phyloP scores from a whole-genome alignment of 2,113 vertebrate species.

The Neotragus moschatus region DNA sequence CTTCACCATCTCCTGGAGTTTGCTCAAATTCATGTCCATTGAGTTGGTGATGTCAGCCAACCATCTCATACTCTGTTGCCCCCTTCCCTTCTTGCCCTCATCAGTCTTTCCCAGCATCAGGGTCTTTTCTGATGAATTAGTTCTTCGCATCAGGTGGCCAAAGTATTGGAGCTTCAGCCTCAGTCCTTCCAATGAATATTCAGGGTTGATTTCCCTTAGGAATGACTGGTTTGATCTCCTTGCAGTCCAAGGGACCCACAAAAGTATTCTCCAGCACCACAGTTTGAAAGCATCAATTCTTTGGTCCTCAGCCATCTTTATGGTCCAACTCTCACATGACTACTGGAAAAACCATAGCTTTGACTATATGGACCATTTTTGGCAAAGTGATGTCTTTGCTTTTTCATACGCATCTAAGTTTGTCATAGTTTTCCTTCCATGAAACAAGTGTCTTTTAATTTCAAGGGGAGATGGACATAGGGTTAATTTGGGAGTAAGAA shows the following conservation, averaged over 20 bases:
- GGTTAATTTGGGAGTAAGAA: neutral
- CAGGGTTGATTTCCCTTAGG: neutral
- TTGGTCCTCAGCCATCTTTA: neutral
- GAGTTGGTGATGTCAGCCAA: neutral
- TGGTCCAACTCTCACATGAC: neutral
- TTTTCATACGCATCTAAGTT: fast-evolving
- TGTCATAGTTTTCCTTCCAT: neutral
- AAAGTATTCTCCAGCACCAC: neutral
- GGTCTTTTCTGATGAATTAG: neutral
- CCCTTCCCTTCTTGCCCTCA: neutral
- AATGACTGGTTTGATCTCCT: neutral
- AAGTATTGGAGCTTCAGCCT: neutral
- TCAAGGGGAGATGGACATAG: neutral
- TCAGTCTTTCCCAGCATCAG: neutral
- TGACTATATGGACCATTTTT: neutral
- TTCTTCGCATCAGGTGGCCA: neutral
- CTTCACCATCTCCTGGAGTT: neutral
- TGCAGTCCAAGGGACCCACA: neutral
- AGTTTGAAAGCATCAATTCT: neutral
- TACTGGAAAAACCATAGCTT: neutral
- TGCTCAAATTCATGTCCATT: neutral
- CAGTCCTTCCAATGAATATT: neutral
- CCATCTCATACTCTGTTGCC: neutral
- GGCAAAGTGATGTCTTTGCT: neutral
- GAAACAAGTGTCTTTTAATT: neutral